These are phyloP conservation scores for Pentamera pediparva DNA, from an alignment of 53 echinoderm and acorn worm species.

Conservation along the genomic window DNA sequence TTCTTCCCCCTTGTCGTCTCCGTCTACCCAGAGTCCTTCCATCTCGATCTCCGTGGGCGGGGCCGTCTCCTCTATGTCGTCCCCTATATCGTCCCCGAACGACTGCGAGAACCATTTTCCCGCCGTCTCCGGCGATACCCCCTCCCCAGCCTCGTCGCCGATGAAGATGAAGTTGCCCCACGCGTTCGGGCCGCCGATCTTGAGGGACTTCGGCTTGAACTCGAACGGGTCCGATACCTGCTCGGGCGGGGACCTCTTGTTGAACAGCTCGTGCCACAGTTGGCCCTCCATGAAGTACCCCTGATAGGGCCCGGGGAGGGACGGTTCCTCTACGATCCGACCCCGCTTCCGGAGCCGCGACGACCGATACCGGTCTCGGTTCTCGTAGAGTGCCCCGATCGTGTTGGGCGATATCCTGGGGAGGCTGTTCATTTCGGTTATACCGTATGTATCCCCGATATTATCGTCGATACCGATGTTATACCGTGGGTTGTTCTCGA, in stretches of 20 bases:
- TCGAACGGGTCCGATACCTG: too few species aligned
- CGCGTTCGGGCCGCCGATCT: slow-evolving; percentile 31
- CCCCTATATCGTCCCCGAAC: slow-evolving; percentile 2
- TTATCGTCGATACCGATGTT: slow-evolving; percentile 25
- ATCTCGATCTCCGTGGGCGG: neutral
- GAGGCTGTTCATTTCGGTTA: slow-evolving; percentile 2
- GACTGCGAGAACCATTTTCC: slow-evolving; percentile 13
- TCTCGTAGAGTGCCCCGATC: neutral
- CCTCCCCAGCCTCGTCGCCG: neutral
- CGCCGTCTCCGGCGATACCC: neutral
- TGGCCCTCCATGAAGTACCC: slow-evolving; percentile 31
- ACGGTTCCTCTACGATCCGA: slow-evolving; percentile 20
- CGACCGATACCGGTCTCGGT: neutral
- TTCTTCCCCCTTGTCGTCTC: neutral
- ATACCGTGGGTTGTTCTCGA: slow-evolving; percentile 18
- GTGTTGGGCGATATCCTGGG: neutral
- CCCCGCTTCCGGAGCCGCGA: neutral
- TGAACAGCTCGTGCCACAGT: slow-evolving; percentile 8
- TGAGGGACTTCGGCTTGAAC: neutral
- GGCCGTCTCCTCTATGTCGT: slow-evolving; percentile 1
- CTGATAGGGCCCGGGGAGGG: slow-evolving; percentile 28
- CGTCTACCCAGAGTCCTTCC: slow-evolving; percentile 17
- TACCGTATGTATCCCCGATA: neutral
- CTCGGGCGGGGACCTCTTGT: neutral
- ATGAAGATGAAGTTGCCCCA: slow-evolving; percentile 37